A percentile compares a stretch with the other conserved stretches of the same genome.
Conservation (phyloP, 2,113 vertebrate genomes). For the Pygoscelis antarcticus region DNA sequence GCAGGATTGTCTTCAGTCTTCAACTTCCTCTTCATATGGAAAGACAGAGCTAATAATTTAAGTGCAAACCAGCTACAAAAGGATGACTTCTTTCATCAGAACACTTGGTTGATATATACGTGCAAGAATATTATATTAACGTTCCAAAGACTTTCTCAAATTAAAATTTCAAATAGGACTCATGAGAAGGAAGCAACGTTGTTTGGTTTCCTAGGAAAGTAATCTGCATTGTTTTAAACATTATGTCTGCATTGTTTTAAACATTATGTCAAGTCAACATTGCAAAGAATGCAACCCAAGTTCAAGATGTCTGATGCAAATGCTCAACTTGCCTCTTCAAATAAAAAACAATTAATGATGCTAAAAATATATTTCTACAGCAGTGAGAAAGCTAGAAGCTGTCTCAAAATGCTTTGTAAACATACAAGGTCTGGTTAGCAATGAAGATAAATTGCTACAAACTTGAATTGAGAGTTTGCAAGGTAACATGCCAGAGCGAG, state of each 20-base stretch:
- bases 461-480: background rate
- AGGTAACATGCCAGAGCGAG: background rate
- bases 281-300: background rate
- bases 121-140: background rate
- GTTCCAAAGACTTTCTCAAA: background rate
- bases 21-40: background rate
- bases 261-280: background rate
- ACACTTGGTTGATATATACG: background rate
- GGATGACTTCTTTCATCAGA: background rate
- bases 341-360: background rate
- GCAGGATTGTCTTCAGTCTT: background rate
- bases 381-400: background rate
- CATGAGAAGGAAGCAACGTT: background rate
- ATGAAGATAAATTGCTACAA: background rate
- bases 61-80: background rate
- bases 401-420: background rate
- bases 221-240: background rate
- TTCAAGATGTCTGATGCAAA: background rate
- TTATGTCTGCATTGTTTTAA: background rate
- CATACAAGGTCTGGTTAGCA: background rate
- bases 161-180: background rate
- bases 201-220: background rate
- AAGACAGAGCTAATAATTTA: background rate
- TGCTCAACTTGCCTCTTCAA: background rate
- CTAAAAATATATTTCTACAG: slow-evolving; percentile 1